phyloP scores from a whole-genome alignment of 2,797 vertebrate species.

The Pantherophis vulpinus region DNA sequence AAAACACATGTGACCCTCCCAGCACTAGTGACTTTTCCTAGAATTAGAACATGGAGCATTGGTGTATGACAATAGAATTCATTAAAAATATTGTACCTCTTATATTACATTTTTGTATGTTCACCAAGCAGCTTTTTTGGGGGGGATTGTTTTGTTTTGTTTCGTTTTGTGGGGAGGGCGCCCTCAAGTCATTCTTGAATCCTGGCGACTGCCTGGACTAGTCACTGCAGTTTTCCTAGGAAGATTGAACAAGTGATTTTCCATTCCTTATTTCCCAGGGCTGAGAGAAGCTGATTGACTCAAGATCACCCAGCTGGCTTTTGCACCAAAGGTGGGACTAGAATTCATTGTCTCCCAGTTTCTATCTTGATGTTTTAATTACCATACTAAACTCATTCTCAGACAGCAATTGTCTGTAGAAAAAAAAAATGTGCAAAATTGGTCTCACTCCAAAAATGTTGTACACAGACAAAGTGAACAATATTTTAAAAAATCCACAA shows the following conservation, averaged over 20 bases:
- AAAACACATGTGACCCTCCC: not conserved
- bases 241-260: not conserved
- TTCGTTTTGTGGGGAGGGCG: not conserved
- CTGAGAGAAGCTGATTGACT: not conserved
- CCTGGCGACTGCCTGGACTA: not conserved
- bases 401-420: not conserved
- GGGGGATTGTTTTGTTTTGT: too few species aligned
- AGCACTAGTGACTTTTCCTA: not conserved
- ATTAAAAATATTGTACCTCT: not conserved
- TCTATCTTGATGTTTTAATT: not conserved
- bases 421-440: not conserved
- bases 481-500: too few species aligned
- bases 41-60: not conserved
- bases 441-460: not conserved
- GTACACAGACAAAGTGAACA: not conserved
- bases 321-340: not conserved
- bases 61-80: not conserved
- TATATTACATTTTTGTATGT: not conserved
- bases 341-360: not conserved
- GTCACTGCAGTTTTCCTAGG: not conserved
- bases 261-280: not conserved
- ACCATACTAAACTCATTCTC: not conserved
- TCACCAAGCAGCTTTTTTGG: not conserved
- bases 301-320: not conserved
- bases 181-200: not conserved